phyloP scores from a whole-genome alignment of 2,888 invertebrate species.

The Spatulosminthurus flaviceps region DNA sequence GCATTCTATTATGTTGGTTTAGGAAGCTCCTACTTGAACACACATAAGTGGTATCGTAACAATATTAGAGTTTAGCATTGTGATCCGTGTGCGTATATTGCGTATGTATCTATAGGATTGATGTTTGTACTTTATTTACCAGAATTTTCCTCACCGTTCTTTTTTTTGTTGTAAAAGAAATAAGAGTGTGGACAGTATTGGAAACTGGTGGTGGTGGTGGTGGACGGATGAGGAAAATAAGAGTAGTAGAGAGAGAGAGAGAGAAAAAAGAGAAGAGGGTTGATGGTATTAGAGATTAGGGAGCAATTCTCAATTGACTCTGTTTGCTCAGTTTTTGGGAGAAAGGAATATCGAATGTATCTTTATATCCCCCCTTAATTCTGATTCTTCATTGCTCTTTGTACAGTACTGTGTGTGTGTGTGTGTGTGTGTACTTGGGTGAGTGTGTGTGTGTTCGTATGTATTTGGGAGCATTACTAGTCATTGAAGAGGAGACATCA shows the following conservation, averaged over 20 bases:
- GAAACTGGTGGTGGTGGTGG: neutral
- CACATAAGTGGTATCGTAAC: neutral
- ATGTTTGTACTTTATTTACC: neutral
- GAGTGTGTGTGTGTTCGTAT: neutral
- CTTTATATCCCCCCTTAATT: neutral
- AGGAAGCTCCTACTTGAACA: neutral
- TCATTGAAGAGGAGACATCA: neutral
- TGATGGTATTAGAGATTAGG: conserved; percentile 39
- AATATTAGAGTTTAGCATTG: neutral
- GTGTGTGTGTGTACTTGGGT: too few relatives aligned
- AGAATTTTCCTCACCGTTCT: too few relatives aligned
- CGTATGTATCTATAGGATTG: neutral
- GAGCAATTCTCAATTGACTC: conserved; percentile 42
- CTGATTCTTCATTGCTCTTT: neutral
- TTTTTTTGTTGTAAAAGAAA: too few relatives aligned
- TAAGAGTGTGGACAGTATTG: neutral
- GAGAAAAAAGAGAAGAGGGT: neutral
- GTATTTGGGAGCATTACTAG: neutral
- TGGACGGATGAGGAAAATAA: too few relatives aligned
- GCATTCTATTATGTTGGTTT: neutral
- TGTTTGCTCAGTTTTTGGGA: conserved; percentile 31
- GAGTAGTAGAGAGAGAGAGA: too few relatives aligned
- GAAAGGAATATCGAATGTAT: too few relatives aligned
- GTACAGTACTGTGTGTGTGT: neutral
- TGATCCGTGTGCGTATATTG: neutral